phyloP scores from a whole-genome alignment of 2,888 invertebrate species.

The Orthosia incerta region DNA sequence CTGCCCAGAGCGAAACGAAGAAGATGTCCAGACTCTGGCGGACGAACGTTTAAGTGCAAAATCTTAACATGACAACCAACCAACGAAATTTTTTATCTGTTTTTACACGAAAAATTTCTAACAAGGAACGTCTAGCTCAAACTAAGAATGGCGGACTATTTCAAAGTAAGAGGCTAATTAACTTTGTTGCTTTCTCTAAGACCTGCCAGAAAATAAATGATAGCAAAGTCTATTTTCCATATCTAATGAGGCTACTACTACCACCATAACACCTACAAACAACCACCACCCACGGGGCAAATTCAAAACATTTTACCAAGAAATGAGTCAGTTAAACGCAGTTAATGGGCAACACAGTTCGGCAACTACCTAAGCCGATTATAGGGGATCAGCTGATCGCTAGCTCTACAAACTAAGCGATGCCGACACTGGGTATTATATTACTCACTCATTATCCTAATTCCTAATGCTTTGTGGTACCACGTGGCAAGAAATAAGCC shows the following conservation, averaged over 20 bases:
- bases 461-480: constrained; percentile 29
- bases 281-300: constrained; percentile 15
- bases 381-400: constrained; percentile 61
- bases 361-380: constrained; percentile 57
- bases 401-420: constrained; percentile 41
- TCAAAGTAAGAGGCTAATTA: too few relatives aligned
- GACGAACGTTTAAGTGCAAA: too few relatives aligned
- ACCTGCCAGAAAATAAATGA: too few relatives aligned
- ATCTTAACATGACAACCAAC: too few relatives aligned
- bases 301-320: constrained; percentile 35
- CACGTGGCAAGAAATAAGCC: constrained; percentile 23
- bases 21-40: too few relatives aligned
- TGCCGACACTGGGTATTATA: constrained; percentile 45
- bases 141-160: too few relatives aligned
- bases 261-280: not conserved
- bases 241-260: not conserved
- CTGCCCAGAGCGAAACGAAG: too few relatives aligned
- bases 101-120: too few relatives aligned
- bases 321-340: constrained; percentile 20
- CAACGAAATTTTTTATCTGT: too few relatives aligned
- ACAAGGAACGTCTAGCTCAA: too few relatives aligned
- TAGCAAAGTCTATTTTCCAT: not conserved
- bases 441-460: constrained; percentile 48
- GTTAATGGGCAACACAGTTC: constrained; percentile 48
- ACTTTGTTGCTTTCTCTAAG: too few relatives aligned